These are phyloP conservation scores for Rynchops niger DNA, from an alignment of 2,113 vertebrate species.

Conservation along the genomic window DNA sequence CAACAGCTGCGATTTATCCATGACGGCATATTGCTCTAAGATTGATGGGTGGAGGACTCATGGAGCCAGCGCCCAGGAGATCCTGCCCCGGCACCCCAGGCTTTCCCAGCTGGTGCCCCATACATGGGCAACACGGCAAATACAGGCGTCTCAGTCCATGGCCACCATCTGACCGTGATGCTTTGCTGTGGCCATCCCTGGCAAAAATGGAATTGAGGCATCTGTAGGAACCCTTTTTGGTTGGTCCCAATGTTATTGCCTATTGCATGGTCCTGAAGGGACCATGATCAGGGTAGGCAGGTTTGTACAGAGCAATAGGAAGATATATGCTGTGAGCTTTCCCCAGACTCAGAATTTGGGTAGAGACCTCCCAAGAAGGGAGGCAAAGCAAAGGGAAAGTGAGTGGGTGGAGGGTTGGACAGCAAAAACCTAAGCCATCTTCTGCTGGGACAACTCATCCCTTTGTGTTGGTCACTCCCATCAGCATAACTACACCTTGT, in stretches of 20 bases:
- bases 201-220: background rate
- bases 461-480: background rate
- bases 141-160: rapidly evolving
- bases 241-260: background rate
- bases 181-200: background rate
- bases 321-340: background rate
- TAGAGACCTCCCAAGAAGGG: background rate
- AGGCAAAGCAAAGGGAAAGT: background rate
- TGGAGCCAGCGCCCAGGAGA: background rate
- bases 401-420: background rate
- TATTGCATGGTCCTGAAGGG: background rate
- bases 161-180: background rate
- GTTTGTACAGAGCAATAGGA: background rate
- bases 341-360: background rate
- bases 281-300: background rate
- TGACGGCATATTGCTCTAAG: conserved; percentile 28
- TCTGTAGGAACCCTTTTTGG: background rate
- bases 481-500: background rate
- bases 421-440: background rate
- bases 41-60: conserved; percentile 53
- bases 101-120: background rate
- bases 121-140: background rate
- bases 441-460: background rate
- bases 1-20: conserved; percentile 62
- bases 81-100: background rate